phyloP scores from a whole-genome alignment of 2,797 vertebrate species.

The Pampus argenteus region DNA sequence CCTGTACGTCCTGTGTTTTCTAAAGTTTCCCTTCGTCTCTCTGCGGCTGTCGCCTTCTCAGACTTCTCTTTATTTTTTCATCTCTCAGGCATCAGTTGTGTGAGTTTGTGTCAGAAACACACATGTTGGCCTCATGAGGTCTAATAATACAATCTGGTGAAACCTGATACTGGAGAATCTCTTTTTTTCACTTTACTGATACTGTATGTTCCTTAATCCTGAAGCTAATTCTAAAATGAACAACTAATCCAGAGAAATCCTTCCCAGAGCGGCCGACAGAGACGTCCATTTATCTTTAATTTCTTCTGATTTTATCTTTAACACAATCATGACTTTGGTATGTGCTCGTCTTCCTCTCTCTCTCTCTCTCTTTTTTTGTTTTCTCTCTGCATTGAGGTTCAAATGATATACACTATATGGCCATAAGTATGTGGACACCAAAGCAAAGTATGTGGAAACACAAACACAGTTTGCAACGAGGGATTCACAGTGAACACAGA shows the following conservation, averaged over 20 bases:
- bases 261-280: not conserved
- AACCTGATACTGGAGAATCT: conserved; percentile 31
- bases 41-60: not conserved
- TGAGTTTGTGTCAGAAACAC: conserved; percentile 32
- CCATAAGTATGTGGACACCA: conserved; percentile 20
- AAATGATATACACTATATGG: not conserved
- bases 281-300: not conserved
- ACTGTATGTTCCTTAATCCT: conserved; percentile 7
- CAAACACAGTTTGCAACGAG: not conserved
- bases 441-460: conserved; percentile 7
- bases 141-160: conserved; percentile 32
- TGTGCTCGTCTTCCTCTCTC: conserved; percentile 7
- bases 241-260: not conserved
- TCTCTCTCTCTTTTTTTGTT: conserved; percentile 8
- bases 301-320: not conserved
- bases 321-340: conserved; percentile 1
- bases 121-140: conserved; percentile 23
- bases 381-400: conserved; percentile 2
- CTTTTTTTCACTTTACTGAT: conserved; percentile 18
- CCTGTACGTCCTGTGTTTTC: conserved; percentile 21
- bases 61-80: conserved; percentile 20
- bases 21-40: conserved; percentile 9
- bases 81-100: not conserved
- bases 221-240: conserved; percentile 3
- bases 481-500: not conserved